Base-by-base conservation (phyloP, 2,888 invertebrate species). In the Epinotia ramella region DNA sequence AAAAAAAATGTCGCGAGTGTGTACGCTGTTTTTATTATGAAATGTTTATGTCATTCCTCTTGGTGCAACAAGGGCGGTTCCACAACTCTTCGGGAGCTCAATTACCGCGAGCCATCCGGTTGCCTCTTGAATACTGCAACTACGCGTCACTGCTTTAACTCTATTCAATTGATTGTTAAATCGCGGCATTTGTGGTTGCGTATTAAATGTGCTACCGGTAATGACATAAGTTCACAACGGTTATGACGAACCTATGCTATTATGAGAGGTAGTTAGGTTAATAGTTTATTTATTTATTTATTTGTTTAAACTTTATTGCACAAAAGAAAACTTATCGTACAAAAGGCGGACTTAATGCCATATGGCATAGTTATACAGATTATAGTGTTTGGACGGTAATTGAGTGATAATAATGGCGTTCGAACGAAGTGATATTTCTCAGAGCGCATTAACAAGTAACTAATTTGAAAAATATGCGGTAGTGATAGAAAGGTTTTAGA, bases 121-220 rank as follows among this genome's bases (percentile, higher is more conserved):
- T 28, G 24, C 24, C 24, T 28, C 24, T 28, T 28, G 24, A 28
- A 28, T 28, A 28, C 24, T 28, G 24, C 24, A 28, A 28, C 24
- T 28, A 28, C 24, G 24, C 24, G 24, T 28, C 24, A 28, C 3
- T 3, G 24, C 3, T 28, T 28, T 28, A 28, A 74, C 49, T 65
- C 13, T 53, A 53, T 71, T 75, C 70, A 60, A 56, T 71, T 60
- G 70, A 60, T 66, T 75, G 44, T 71, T 71, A n/a, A 75, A 49
- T 70, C 65, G 59, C 56, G 40, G 20, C 64, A 40, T 71, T 66
- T 66, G 63, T 18, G 11, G 59, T 75, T 60, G 64, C 65, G 53
- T 28, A 64, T 69, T 40, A 69, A 49, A 73, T 70, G 40, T 53
- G 40, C 64, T 18, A 59, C 59, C 33, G 59, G 16, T 60, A 67